Evolutionary conservation across 53 echinoderm and acorn worm species (phyloP).

Genomic region (Echinarachnius parma): DNA sequence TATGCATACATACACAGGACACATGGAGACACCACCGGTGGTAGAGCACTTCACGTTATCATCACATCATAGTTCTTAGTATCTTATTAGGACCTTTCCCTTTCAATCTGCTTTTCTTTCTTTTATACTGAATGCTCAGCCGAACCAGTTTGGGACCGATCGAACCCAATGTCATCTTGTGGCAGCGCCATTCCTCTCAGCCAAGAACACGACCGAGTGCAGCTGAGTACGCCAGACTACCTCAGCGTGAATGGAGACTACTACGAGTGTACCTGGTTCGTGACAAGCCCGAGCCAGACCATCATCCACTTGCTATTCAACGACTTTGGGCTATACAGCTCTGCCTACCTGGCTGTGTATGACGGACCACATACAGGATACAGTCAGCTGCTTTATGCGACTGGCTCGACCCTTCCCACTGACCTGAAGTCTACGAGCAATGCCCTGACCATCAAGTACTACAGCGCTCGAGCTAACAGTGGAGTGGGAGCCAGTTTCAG

Average conservation of each 20-base stretch:
- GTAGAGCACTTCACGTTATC: too few species aligned
- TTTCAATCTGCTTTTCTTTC: too few species aligned
- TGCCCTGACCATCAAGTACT: not conserved
- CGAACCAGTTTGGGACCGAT: conserved; percentile 1
- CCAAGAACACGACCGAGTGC: not conserved
- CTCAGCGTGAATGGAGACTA: not conserved
- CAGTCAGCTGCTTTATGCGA: not conserved
- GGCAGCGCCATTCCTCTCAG: conserved; percentile 5
- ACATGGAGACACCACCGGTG: too few species aligned
- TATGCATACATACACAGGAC: too few species aligned
- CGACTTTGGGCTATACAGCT: conserved; percentile 3
- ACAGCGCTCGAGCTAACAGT: not conserved
- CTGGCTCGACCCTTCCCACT: conserved; percentile 14
- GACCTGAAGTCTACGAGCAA: not conserved
- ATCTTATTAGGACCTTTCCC: too few species aligned
- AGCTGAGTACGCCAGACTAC: conserved; percentile 27
- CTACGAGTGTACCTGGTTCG: conserved; percentile 17
- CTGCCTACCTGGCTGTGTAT: conserved; percentile 1
- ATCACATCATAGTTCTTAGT: too few species aligned
- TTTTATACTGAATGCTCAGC: not conserved
- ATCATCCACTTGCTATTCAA: conserved; percentile 3
- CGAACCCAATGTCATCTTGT: conserved; percentile 22
- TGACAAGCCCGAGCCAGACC: conserved; percentile 7
- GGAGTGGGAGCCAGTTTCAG: conserved; percentile 14
- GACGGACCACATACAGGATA: conserved; percentile 1